phyloP scores from a whole-genome alignment of 2,113 vertebrate species.

The Gopherus flavomarginatus region DNA sequence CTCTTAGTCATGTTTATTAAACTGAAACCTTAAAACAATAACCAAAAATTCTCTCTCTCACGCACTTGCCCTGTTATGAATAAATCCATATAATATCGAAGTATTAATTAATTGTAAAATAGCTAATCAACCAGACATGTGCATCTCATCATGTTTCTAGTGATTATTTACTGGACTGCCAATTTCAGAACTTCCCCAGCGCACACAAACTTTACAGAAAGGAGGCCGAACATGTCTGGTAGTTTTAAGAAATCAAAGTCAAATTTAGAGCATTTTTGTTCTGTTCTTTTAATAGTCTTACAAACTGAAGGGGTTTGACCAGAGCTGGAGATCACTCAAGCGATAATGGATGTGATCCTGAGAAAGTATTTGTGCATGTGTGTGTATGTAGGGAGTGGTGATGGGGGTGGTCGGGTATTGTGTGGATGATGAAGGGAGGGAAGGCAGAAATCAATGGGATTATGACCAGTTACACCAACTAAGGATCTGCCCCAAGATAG shows the following conservation, averaged over 20 bases:
- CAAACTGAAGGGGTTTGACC: not conserved
- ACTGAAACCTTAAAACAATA: not conserved
- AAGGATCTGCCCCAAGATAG: not conserved
- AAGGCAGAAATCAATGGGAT: not conserved
- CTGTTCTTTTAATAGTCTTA: too few species aligned
- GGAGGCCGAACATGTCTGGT: not conserved
- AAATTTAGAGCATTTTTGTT: not conserved
- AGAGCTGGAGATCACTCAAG: not conserved
- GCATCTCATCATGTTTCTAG: not conserved
- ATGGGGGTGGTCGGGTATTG: too few species aligned
- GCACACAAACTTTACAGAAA: not conserved
- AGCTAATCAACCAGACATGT: not conserved
- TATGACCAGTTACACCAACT: not conserved
- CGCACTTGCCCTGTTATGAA: not conserved
- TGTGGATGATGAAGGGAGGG: not conserved
- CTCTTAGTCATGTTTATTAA: too few species aligned
- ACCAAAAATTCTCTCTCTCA: not conserved
- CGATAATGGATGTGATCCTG: not conserved
- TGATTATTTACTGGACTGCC: not conserved
- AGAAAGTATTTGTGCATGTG: not conserved
- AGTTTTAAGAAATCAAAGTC: not conserved
- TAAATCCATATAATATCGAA: not conserved
- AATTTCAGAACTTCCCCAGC: not conserved
- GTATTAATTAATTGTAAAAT: not conserved
- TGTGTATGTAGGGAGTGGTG: not conserved